Base-by-base conservation (phyloP, 2,888 invertebrate genomes). In the Hedya salicella region DNA sequence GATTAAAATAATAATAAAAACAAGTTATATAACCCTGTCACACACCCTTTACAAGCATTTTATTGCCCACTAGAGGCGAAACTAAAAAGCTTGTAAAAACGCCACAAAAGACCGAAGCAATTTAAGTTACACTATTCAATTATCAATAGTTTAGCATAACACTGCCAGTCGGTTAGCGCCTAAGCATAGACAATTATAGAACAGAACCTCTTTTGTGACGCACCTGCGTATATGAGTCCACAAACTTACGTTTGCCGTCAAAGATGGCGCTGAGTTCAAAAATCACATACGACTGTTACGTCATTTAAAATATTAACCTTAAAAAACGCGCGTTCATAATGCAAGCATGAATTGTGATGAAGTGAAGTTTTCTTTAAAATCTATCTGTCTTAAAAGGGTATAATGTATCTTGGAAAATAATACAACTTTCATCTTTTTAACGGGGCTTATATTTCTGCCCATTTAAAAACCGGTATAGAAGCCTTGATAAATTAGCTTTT, bases 131-230 rank as follows among this genome's bases (percentile, higher is more conserved):
- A 48, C 48, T 21, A 21, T 11, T 21, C 21, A 48, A 48, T 48
- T 48, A 48, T 48, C 48, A 48, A 48, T 21, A 19, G 21, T 16
- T 48, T 48, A 48, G 48, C 48, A 48, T 5, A n/a, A 21, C 48
- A 48, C n/a, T 17, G 48, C 4, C 13, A 48, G 48, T 2, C 36
- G 48, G 48, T 48, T 48, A 48, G 21, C 48, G 21, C 48, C 48
- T 11, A 48, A 21, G 17, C 48, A 48, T 21, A 48, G 48, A 48
- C 48, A 48, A 48, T 48, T 48, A 48, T 48, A 48, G 48, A 48
- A 48, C 48, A 48, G 21, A 21, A 21, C 48, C 48, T n/a, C 48
- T 21, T 21, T 48, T 48, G 48, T 48, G 21, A 48, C 48, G n/a
- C 36, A 36, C 36, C 21, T 48, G 21, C 48, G 19, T 21, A 13